Evolutionary conservation across 2,888 invertebrate species (phyloP), one percentile per base, ranked within the genome.

Genomic region (Synanthedon formicaeformis): DNA sequence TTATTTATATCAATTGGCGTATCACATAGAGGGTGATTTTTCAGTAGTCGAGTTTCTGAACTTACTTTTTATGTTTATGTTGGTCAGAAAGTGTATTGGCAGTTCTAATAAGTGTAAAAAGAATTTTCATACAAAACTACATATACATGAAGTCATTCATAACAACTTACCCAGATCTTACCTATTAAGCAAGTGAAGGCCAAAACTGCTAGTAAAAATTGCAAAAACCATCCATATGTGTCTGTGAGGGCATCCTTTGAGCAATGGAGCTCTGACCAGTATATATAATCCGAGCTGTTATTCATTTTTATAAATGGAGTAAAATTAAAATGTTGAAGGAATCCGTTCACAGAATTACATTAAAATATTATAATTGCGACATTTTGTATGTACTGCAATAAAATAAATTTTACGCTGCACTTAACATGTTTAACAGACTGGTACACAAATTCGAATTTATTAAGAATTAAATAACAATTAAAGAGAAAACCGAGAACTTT

Each of bases 171-270:
- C 34, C 34, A 34, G 34, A 45, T 67, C 89, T 89, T 88, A 92
- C 93, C 90, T 66, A 93, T 91, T 60, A 93, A 78, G 69, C 92
- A 92, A 51, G 92, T 91, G 75, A 93, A 93, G 23, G 93, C 93
- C 63, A 93, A 78, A 58, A 90, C 87, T 16, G 93, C 93, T 58
- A 93, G 71, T 54, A 93, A 75, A 56, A 91, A 91, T 75, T 93
- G 93, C 71, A 93, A 84, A 71, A 92, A 91, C 93, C 92, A 93
- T 56, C 93, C 92, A 75, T 92, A 92, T 57, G 90, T 89, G 73
- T 92, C 91, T 11, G 92, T 93, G 48, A 93, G 85, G 13, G 92
- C 92, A 88, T 92, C 91, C 72, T 92, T 92, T 50, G 89, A 89
- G 78, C 92, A 92, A 70, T 91, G 91, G 40, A 89, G 80, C 67